Base-by-base conservation (phyloP, 1,140 invertebrate genomes). In the Ganaspis sp. region DNA sequence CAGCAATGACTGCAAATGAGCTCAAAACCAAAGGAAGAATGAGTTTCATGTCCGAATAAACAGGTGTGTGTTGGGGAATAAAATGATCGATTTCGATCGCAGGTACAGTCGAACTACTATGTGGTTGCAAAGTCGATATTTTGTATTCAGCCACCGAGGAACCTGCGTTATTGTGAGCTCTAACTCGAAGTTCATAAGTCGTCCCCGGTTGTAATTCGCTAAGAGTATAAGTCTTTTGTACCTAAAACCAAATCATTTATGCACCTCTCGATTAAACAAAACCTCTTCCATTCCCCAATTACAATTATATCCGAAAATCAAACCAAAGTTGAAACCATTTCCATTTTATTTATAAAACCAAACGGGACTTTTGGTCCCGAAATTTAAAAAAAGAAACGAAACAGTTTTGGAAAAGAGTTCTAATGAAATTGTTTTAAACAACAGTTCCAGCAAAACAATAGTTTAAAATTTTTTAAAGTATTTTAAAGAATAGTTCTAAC, bases 81-180 rank as follows among this genome's bases (percentile, higher is more conserved):
- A 84, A 90, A 54, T 88, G 88, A 85, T 91, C 88, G 64, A 91
- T 89, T 80, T 91, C 89, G n/a, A 91, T 86, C 9, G 85, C 84
- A 38, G 90, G 85, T 21, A 89, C 73, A 9, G 90, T 91, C 17
- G 89, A 87, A 84, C 95, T 94, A 88, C 95, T 95, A 83, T 94
- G 93, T 21, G 94, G 90, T 1, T 95, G 95, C 53, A 96, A 92
- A 4, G 96, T 97, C 37, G 95, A 95, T 88, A 97, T 96, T 90
- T 97, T 96, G 86, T 98, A 98, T n/a, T 96, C 92, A 0, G 95
- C 95, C 49, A 95, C 94, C 0, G 96, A 96, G 64, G 95, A 96
- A 0, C 98, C 98, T 0, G 97, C 97, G 88, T 98, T 97, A 89
- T 98, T 99, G 89, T 97, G 95, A 0, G 97, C 97, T 0, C 95